Evolutionary conservation across 2,888 invertebrate species (phyloP), one percentile per base, ranked within the genome.

Genomic region (Diploptera punctata): DNA sequence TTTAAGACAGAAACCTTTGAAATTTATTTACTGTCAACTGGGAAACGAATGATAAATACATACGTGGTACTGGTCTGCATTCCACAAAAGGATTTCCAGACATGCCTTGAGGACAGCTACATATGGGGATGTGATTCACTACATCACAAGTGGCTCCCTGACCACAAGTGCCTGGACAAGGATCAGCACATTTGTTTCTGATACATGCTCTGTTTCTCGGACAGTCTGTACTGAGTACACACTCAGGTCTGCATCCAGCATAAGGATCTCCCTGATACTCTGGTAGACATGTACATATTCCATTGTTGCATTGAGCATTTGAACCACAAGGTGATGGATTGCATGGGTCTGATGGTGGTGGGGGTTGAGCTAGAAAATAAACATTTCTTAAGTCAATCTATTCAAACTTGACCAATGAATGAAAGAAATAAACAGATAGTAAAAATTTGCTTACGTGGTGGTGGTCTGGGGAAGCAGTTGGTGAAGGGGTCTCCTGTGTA

Each of bases 401-500:
- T n/a, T n/a, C n/a, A n/a, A n/a, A n/a, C n/a, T n/a, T n/a, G n/a
- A n/a, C n/a, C n/a, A n/a, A n/a, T n/a, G n/a, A n/a, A n/a, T n/a
- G n/a, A n/a, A n/a, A n/a, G n/a, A n/a, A n/a, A n/a, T n/a, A n/a
- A n/a, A 54, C 21, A 19, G n/a, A n/a, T n/a, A 1, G 9, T 9
- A 10, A 5, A 21, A 26, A 47, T 13, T 5, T 29, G 67, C 73
- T 71, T 68, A 74, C 73, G 75, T 73, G 78, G 76, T 73, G 76
- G 74, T 60, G 75, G 75, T 62, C 18, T 61, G 29, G 19, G 72
- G 70, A 81, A 81, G 77, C 89, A 89, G 74, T 83, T 84, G 21
- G 84, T 84, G 80, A 93, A 93, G 16, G 93, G 91, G 84, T 93
- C 90, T 16, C 94, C 94, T 31, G 87, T 86, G 78, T 87, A 92